Evolutionary conservation across 2,888 invertebrate species (phyloP).

Genomic region (Oconnorella tubifera): DNA sequence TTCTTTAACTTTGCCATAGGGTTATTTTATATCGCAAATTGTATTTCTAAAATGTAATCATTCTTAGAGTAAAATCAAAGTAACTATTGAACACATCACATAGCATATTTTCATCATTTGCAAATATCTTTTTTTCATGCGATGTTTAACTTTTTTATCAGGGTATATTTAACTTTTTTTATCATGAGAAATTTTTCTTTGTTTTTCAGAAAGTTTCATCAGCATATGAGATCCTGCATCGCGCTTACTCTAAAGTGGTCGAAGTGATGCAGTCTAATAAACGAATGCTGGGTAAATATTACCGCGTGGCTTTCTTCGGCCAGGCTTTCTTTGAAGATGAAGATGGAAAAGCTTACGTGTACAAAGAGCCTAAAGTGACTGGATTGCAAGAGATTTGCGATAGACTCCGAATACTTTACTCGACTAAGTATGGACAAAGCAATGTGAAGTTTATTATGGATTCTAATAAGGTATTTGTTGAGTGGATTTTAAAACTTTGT

Average conservation of each 20-base stretch:
- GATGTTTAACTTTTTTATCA: too few relatives aligned
- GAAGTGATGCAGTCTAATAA: conserved; percentile 82
- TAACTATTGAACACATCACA: too few relatives aligned
- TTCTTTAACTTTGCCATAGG: too few relatives aligned
- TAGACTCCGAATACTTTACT: conserved; percentile 75
- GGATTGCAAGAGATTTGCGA: conserved; percentile 90
- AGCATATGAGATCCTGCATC: conserved; percentile 57
- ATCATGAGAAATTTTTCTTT: conserved; percentile 65
- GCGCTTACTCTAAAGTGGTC: conserved; percentile 78
- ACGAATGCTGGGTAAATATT: conserved; percentile 83
- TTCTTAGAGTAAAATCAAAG: too few relatives aligned
- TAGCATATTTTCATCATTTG: too few relatives aligned
- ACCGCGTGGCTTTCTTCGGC: conserved; percentile 87
- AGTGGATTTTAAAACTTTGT: too few relatives aligned
- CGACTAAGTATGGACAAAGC: conserved; percentile 80
- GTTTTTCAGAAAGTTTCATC: conserved; percentile 47
- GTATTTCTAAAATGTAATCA: too few relatives aligned
- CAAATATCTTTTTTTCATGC: too few relatives aligned
- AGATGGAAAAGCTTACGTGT: conserved; percentile 80
- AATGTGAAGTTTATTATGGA: conserved; percentile 89
- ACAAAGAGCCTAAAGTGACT: conserved; percentile 92
- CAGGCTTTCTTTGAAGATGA: conserved; percentile 61
- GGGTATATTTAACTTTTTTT: too few relatives aligned
- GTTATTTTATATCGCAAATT: too few relatives aligned
- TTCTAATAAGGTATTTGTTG: conserved; percentile 84